A percentile compares a stretch with the other conserved stretches of the same genome.
phyloP scores from a whole-genome alignment of 2,888 invertebrate species.

The Orthonychiurus folsomi region DNA sequence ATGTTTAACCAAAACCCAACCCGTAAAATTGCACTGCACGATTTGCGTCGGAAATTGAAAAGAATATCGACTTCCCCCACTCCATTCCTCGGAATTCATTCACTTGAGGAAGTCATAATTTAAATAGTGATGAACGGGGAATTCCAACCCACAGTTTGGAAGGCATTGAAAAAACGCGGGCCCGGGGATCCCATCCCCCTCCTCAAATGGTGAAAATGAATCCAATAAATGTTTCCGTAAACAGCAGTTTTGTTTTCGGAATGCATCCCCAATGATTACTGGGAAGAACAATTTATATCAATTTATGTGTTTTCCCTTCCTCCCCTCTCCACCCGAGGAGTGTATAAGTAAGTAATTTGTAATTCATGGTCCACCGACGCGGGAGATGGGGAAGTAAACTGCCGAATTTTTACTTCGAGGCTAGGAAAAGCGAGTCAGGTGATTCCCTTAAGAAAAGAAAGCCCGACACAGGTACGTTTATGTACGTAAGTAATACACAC shows the following conservation, averaged over 20 bases:
- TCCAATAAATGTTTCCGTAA: conserved; percentile 37
- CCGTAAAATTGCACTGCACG: too few relatives aligned
- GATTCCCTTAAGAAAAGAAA: neutral
- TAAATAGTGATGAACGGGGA: neutral
- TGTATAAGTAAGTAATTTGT: neutral
- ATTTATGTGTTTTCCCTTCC: conserved; percentile 6
- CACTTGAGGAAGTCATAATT: neutral
- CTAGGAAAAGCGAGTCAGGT: neutral
- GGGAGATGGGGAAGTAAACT: too few relatives aligned
- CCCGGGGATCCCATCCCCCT: neutral
- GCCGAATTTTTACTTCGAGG: too few relatives aligned
- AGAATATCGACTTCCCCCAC: too few relatives aligned
- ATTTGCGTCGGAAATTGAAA: neutral
- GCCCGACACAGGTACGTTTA: too few relatives aligned
- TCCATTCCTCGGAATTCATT: too few relatives aligned
- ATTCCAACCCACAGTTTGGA: neutral
- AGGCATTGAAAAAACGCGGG: neutral
- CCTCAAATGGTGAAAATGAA: conserved; percentile 24
- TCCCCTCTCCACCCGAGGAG: neutral
- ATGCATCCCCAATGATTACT: conserved; percentile 37
- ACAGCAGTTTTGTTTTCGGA: conserved; percentile 35
- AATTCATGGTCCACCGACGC: neutral
- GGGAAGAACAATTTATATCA: conserved; percentile 37
- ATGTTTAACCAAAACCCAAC: too few relatives aligned
- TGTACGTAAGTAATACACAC: too few relatives aligned